Conservation (phyloP, 2,888 invertebrate species). For the Oithona nana region DNA sequence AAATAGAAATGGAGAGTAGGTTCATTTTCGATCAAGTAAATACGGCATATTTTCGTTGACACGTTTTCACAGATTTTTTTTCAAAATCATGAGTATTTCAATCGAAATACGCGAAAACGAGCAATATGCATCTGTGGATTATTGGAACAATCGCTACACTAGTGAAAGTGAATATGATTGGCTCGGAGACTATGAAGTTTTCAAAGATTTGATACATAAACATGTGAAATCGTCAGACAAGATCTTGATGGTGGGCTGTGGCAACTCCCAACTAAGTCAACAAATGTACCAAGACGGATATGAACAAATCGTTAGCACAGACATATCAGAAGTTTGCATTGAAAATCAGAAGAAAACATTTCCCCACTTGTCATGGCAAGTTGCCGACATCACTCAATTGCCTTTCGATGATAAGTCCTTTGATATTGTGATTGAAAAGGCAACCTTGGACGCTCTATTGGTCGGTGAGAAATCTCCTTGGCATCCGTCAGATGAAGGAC, state of each 20-base stretch:
- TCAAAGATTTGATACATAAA: not conserved
- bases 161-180: slow-evolving; percentile 9
- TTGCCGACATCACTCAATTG: not conserved
- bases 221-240: not conserved
- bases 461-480: slow-evolving; percentile 2
- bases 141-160: not conserved
- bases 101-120: not conserved
- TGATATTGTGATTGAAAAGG: slow-evolving; percentile 12
- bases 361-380: not conserved
- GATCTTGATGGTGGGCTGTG: slow-evolving; percentile 10
- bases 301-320: not conserved
- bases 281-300: not conserved
- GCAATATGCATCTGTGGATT: not conserved
- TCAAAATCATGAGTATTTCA: not conserved
- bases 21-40: too few species aligned
- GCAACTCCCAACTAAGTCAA: not conserved
- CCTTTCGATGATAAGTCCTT: slow-evolving; percentile 1
- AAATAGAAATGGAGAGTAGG: too few species aligned
- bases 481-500: not conserved
- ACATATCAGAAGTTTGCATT: not conserved
- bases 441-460: slow-evolving; percentile 1
- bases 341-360: not conserved
- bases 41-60: too few species aligned
- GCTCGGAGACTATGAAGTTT: slow-evolving; percentile 8
- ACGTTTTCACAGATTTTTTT: too few species aligned